Percentiles rank a stretch among this genome's conserved stretches.
These are phyloP conservation scores for Dioctria linearis DNA, from an alignment of 2,888 invertebrate species.

Conservation along the genomic window DNA sequence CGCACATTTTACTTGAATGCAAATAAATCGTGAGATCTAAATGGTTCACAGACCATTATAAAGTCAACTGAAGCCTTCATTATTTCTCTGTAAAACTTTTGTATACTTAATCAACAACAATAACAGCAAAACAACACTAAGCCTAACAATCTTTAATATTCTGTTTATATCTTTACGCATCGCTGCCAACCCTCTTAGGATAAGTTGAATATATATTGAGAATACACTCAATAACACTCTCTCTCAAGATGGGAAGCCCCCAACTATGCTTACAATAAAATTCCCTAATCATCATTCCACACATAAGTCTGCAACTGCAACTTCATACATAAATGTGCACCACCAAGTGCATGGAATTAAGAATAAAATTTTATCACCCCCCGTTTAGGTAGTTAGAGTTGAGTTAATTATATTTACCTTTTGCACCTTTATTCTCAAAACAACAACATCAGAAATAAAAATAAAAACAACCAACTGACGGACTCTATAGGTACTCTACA, in stretches of 20 bases:
- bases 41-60: no score
- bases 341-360: neutral
- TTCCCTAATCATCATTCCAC: constrained; percentile 27
- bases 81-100: no score
- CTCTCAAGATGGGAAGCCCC: neutral
- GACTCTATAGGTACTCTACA: neutral
- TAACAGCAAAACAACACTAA: no score
- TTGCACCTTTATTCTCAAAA: neutral
- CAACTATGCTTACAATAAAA: constrained; percentile 37
- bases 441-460: neutral
- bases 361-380: neutral
- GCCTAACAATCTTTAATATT: constrained; percentile 8
- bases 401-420: constrained; percentile 17
- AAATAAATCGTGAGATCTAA: constrained; percentile 3
- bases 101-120: no score
- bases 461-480: neutral
- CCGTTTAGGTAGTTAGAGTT: neutral
- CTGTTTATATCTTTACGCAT: constrained; percentile 13
- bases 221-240: neutral
- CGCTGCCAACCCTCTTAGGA: neutral
- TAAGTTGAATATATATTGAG: no score
- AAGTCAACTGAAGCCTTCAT: no score
- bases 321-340: no score
- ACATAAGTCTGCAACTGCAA: neutral
- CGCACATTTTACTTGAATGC: neutral